Conservation (phyloP, 2,888 invertebrate species). For the Crocallis elinguaria region DNA sequence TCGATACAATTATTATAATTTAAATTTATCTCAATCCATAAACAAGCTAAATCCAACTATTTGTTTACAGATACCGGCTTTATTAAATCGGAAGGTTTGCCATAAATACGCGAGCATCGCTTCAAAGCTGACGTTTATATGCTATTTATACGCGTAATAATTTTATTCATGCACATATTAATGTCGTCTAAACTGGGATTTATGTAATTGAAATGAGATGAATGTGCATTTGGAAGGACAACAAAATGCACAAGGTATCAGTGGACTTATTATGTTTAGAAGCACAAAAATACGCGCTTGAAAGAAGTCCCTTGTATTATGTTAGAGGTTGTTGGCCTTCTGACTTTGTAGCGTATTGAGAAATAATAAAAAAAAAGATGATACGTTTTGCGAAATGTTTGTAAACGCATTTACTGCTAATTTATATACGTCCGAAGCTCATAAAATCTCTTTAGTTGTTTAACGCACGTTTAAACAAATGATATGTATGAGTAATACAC, state of each 20-base stretch:
- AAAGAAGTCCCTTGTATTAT: neutral
- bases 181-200: neutral
- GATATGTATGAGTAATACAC: no score
- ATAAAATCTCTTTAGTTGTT: no score
- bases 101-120: slow-evolving; percentile 11
- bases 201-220: slow-evolving; percentile 1
- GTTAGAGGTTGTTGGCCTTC: neutral
- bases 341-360: no score
- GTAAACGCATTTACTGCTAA: no score
- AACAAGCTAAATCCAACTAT: neutral
- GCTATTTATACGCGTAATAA: slow-evolving; percentile 8
- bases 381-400: no score
- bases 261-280: neutral
- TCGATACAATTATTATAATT: slow-evolving; percentile 1
- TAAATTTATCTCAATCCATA: slow-evolving; percentile 1
- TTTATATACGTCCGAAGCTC: no score
- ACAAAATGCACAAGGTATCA: no score
- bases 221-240: neutral
- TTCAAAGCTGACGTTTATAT: slow-evolving; percentile 6
- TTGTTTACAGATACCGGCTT: slow-evolving; percentile 3
- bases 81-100: neutral
- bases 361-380: no score
- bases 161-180: slow-evolving; percentile 6
- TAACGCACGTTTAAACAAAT: no score
- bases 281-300: neutral